Evolutionary conservation across 2,113 vertebrate genomes (phyloP).

Genomic region (Crocuta crocuta): DNA sequence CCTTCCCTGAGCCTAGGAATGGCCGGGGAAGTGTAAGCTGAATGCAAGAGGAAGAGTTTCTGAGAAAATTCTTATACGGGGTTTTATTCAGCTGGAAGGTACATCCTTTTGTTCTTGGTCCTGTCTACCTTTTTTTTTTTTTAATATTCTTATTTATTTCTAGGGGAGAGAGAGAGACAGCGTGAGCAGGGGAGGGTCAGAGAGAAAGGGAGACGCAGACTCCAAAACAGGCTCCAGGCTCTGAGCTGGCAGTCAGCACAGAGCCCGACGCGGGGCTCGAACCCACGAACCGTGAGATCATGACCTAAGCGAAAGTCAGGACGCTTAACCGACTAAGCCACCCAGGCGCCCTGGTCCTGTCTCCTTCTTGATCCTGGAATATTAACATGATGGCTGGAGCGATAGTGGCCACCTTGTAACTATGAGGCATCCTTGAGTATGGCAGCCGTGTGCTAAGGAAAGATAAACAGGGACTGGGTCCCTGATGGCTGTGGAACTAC

Average conservation of each 20-base stretch:
- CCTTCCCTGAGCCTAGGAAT: not conserved
- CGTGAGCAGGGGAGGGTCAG: no score
- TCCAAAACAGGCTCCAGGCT: no score
- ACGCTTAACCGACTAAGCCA: no score
- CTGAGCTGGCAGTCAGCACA: no score
- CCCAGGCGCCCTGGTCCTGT: no score
- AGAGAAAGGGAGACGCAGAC: no score
- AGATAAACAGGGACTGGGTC: not conserved
- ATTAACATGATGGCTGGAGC: not conserved
- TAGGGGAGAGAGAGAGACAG: no score
- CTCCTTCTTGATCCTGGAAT: not conserved
- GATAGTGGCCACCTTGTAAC: not conserved
- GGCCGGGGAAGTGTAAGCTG: not conserved
- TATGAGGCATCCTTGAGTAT: not conserved
- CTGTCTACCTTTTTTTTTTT: no score
- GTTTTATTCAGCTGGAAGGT: not conserved
- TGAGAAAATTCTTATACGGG: not conserved
- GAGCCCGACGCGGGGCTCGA: no score
- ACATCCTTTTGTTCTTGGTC: not conserved
- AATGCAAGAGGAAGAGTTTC: conserved; percentile 23
- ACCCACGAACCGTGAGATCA: no score
- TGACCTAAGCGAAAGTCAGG: no score
- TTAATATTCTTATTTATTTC: no score
- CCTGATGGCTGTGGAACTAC: not conserved
- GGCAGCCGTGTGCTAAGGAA: not conserved